A percentile compares a stretch with the other conserved stretches of the same genome.
phyloP scores from a whole-genome alignment of 2,113 vertebrate species.

The Indri indri region DNA sequence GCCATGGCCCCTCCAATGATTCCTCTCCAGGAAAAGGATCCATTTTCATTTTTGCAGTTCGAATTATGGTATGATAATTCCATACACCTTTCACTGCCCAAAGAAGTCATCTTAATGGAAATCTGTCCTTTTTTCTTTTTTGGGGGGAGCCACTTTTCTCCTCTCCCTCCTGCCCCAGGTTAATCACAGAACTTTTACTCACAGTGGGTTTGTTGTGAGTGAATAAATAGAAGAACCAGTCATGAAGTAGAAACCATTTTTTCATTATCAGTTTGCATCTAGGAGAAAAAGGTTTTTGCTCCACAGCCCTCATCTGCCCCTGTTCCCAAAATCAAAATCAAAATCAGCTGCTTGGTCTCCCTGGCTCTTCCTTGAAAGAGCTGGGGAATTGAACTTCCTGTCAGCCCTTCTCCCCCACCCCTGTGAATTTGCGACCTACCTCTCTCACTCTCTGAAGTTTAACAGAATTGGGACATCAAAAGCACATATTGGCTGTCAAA shows the following conservation, averaged over 20 bases:
- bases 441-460: neutral
- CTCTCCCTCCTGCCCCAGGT: neutral
- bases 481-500: neutral
- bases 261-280: neutral
- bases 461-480: neutral
- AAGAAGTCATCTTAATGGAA: neutral
- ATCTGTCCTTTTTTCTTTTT: neutral
- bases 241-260: neutral
- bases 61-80: neutral
- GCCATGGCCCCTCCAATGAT: fast-evolving
- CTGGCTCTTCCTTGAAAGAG: neutral
- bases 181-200: neutral
- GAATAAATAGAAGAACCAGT: neutral
- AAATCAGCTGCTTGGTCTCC: neutral
- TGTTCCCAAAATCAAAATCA: neutral
- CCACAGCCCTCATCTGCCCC: neutral
- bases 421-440: neutral
- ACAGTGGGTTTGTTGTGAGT: neutral
- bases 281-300: neutral
- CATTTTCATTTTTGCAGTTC: neutral
- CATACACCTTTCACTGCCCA: neutral
- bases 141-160: neutral
- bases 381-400: neutral
- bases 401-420: neutral
- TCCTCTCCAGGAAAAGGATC: neutral